A percentile compares a stretch with the other conserved stretches of the same genome.
phyloP scores from a whole-genome alignment of 2,888 invertebrate species.

The Dione juno region DNA sequence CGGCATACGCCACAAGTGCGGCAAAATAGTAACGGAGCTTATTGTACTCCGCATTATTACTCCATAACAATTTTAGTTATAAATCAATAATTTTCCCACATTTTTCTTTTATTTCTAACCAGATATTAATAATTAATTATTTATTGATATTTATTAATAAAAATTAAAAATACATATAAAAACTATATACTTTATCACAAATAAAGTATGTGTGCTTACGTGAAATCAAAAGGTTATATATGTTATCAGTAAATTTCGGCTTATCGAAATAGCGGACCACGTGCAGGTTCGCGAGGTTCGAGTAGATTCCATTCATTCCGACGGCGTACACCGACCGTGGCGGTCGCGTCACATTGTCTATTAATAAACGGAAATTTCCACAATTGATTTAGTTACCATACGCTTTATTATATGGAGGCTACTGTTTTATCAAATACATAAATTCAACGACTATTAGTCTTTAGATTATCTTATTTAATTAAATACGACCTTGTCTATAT shows the following conservation, averaged over 20 bases:
- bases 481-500: conserved; percentile 25
- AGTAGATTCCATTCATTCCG: conserved; percentile 33
- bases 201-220: not conserved
- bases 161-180: not conserved
- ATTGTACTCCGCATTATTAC: too few species aligned
- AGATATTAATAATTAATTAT: not conserved
- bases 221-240: conserved; percentile 5
- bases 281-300: conserved; percentile 17
- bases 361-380: conserved; percentile 17
- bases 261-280: conserved; percentile 23
- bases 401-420: not conserved
- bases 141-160: not conserved
- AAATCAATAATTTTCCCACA: too few species aligned
- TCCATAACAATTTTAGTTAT: too few species aligned
- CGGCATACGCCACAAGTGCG: too few species aligned
- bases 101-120: too few species aligned
- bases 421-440: conserved; percentile 9
- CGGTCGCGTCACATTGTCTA: conserved; percentile 3
- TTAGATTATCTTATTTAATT: conserved; percentile 14
- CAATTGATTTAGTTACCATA: not conserved
- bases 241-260: conserved; percentile 26
- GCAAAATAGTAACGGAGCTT: too few species aligned
- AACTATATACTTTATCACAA: not conserved
- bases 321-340: conserved; percentile 5
- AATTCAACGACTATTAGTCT: conserved; percentile 8